These are phyloP conservation scores for Capitulum mitella DNA, from an alignment of 2,888 invertebrate species.

Conservation along the genomic window DNA sequence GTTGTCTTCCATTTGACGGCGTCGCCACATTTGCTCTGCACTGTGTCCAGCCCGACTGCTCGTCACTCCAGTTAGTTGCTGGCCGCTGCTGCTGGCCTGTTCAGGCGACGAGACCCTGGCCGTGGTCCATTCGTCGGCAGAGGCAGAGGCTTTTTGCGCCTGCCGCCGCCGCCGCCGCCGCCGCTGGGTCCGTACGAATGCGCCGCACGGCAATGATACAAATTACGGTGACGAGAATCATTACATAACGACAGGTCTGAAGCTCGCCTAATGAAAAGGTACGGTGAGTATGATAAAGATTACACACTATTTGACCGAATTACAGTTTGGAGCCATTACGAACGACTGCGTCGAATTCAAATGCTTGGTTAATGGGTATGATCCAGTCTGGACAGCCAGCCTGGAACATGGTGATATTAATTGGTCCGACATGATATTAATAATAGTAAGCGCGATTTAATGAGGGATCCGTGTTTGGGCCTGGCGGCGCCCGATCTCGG, in stretches of 20 bases:
- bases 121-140: neutral
- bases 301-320: conserved; percentile 17
- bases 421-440: conserved; percentile 20
- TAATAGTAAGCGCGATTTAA: conserved; percentile 3
- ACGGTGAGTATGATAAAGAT: neutral
- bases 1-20: too few species aligned
- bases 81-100: too few species aligned
- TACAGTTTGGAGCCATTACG: neutral
- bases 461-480: neutral
- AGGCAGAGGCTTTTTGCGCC: neutral
- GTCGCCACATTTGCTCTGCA: too few species aligned
- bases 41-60: too few species aligned
- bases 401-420: conserved; percentile 11
- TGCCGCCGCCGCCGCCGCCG: neutral
- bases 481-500: neutral
- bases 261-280: conserved; percentile 8
- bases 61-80: too few species aligned
- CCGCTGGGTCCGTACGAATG: neutral
- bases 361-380: conserved; percentile 7
- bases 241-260: neutral
- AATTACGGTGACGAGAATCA: conserved; percentile 4
- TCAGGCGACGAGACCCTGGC: too few species aligned
- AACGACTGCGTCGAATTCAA: neutral
- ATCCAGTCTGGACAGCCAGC: neutral
- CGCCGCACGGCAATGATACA: neutral